Base-by-base conservation (phyloP, 2,113 vertebrate species). In the Hiodon alosoides region DNA sequence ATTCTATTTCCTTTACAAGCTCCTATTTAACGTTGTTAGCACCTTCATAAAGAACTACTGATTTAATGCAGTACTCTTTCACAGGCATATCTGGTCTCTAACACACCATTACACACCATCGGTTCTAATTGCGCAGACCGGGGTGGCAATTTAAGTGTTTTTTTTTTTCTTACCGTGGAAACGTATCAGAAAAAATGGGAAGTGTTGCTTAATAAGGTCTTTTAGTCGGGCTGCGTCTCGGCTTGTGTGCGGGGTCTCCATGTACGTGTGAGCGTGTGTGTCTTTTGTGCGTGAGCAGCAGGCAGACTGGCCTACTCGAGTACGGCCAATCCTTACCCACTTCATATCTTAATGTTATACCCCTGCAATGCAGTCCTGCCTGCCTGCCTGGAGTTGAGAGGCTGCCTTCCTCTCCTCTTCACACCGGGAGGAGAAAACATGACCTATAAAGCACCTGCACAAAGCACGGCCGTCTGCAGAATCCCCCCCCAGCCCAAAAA, bases 291-390 rank as follows among this genome's bases (percentile, higher is more conserved):
- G 13, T 51, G 67, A 50, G 51, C 51, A 54, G 52, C 64, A 66
- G 72, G 14, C 57, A 59, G 67, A 8, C 17, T 50, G 13, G 6
- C 14, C 67, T 31, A 57, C 54, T 14, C 59, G 66, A 69, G 74
- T 50, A 16, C 16, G 74, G 58, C 52, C 59, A 51, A 66, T 68
- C 53, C 62, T 57, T 50, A 13, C 74, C n/a, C 57, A 11, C 54
- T 67, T 48, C 74, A 75, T 52, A 67, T 61, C 74, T 69, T 57
- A 31, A 31, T 58, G 48, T 50, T 54, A 68, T 67, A 76, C 57
- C 74, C 58, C 74, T 76, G 74, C 74, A 76, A 69, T 76, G 74
- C 74, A 76, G 74, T 48, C 57, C 55, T 54, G 67, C 66, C 57
- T 52, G 31, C 31, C 31, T 69, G 74, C 74, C 66, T 14, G 51